Evolutionary conservation across 2,113 vertebrate species (phyloP).

Genomic region (Onychorhynchus coronatus): DNA sequence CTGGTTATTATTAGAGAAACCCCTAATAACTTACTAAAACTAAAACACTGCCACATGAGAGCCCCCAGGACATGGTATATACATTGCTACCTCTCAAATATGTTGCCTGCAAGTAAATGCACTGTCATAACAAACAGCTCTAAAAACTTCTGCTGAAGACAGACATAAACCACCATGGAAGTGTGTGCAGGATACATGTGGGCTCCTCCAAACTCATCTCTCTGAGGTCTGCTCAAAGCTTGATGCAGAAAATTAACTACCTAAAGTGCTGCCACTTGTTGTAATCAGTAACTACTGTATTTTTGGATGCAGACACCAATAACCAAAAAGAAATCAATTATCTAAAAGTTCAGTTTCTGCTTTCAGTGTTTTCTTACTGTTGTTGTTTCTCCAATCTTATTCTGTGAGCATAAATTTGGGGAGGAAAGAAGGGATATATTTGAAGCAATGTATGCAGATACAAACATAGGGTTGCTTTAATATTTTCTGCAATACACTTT

Average conservation of each 20-base stretch:
- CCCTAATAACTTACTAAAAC: neutral
- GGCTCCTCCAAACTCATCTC: neutral
- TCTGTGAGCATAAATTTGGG: neutral
- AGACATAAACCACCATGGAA: neutral
- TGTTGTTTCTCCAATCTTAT: neutral
- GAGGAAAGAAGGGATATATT: neutral
- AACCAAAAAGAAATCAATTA: neutral
- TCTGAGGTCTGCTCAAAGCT: neutral
- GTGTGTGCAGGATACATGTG: rapidly evolving
- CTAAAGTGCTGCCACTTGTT: neutral
- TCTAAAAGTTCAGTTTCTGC: neutral
- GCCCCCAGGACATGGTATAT: neutral
- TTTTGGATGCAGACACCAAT: neutral
- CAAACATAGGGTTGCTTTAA: neutral
- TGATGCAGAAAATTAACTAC: too few relatives aligned
- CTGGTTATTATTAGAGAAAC: neutral
- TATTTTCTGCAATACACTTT: neutral
- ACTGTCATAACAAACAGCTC: neutral
- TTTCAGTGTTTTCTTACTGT: neutral
- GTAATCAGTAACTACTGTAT: neutral
- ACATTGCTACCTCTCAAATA: too few relatives aligned
- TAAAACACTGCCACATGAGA: neutral
- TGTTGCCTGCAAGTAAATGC: neutral
- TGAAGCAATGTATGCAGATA: neutral
- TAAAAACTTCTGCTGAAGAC: neutral